phyloP scores from a whole-genome alignment of 2,888 invertebrate genomes.

The Drosophila villosipedis region DNA sequence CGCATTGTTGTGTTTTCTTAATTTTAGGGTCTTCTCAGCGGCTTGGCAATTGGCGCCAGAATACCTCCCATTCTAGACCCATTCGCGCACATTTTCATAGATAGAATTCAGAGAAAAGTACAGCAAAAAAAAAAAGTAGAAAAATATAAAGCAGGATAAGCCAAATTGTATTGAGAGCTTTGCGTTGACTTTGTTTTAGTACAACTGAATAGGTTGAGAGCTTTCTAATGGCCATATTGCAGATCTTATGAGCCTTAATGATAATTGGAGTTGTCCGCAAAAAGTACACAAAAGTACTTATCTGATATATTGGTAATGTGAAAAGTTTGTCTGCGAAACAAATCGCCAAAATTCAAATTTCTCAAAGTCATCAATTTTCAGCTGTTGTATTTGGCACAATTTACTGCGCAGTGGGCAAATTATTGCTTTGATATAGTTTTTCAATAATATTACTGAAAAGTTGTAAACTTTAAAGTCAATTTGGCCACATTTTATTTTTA shows the following conservation, averaged over 20 bases:
- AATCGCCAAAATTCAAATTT: neutral
- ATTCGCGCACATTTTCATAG: neutral
- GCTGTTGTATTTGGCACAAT: neutral
- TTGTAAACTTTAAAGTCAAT: neutral
- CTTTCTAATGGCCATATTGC: conserved; percentile 8
- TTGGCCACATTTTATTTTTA: neutral
- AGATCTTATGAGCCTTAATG: neutral
- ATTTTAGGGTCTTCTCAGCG: conserved; percentile 54
- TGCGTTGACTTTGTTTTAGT: conserved; percentile 2
- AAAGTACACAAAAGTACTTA: neutral
- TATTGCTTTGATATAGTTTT: neutral
- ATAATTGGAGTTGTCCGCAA: neutral
- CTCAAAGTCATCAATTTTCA: neutral
- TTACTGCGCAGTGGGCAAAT: neutral
- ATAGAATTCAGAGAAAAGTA: neutral
- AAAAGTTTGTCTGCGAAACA: neutral
- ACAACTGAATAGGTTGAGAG: conserved; percentile 18
- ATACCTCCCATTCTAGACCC: conserved; percentile 4
- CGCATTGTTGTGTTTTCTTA: conserved; percentile 29
- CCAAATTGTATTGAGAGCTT: conserved; percentile 12
- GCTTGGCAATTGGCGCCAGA: conserved; percentile 47
- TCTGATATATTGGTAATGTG: no score
- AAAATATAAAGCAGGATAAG: neutral
- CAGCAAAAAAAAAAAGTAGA: neutral
- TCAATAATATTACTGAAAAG: neutral